Percentiles rank a stretch among this genome's conserved stretches.
Evolutionary conservation across 64 coral and sea anemone genomes (phyloP).

Genomic region (Acropora tenuis): DNA sequence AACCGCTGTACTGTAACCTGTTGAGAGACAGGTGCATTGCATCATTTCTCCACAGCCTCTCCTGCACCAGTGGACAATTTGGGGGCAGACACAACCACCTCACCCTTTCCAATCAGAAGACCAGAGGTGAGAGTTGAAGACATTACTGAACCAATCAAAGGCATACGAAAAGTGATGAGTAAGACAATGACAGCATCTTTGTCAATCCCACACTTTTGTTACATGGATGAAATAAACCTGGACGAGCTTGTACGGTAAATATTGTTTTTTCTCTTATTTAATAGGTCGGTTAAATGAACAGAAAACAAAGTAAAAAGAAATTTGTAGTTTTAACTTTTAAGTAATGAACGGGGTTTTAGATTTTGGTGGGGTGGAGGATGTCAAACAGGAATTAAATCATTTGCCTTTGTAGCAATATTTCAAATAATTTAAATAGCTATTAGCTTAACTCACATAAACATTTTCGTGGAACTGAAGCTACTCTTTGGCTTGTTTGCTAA

Average conservation of each 20-base stretch:
- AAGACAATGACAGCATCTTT: constrained; percentile 82
- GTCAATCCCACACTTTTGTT: constrained; percentile 87
- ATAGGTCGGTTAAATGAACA: not conserved
- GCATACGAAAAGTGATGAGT: constrained; percentile 86
- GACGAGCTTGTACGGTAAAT: constrained; percentile 83
- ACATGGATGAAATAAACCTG: constrained; percentile 92
- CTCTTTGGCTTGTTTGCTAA: too few relatives aligned
- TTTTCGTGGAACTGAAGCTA: too few relatives aligned
- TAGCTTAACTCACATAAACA: too few relatives aligned
- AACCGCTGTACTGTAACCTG: too few relatives aligned
- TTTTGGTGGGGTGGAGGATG: too few relatives aligned
- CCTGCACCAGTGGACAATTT: not conserved
- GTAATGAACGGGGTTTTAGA: too few relatives aligned
- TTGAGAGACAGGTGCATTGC: not conserved
- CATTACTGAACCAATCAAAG: constrained; percentile 78
- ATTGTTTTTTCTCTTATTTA: not conserved
- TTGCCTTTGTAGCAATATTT: too few relatives aligned
- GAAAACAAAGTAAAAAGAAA: too few relatives aligned
- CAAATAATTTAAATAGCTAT: too few relatives aligned
- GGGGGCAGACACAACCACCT: not conserved
- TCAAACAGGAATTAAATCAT: too few relatives aligned
- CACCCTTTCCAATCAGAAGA: constrained; percentile 17
- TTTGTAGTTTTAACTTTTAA: too few relatives aligned
- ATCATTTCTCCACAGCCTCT: constrained; percentile 1
- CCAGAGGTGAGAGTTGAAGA: constrained; percentile 71